Conservation (phyloP, 2,797 vertebrate genomes). For the Silurus aristotelis region DNA sequence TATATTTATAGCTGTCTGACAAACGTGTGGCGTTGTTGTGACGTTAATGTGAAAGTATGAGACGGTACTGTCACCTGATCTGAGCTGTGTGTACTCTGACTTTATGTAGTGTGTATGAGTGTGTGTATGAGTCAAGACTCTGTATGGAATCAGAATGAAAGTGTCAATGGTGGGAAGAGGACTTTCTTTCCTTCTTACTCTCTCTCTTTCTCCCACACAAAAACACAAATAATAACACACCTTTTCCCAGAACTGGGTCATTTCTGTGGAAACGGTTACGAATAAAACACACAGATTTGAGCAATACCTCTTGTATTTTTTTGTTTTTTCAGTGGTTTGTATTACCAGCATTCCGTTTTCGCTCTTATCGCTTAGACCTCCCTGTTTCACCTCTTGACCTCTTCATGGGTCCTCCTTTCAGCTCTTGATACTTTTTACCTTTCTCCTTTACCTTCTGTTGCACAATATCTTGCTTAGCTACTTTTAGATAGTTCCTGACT, state of each 20-base stretch:
- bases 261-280: neutral
- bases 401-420: neutral
- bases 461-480: neutral
- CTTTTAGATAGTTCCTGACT: too few relatives aligned
- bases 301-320: neutral
- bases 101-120: conserved; percentile 16
- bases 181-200: neutral
- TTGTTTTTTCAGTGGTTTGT: neutral
- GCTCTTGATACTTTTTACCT: neutral
- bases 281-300: neutral
- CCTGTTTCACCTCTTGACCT: neutral
- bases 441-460: neutral
- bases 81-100: conserved; percentile 43
- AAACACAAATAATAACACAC: conserved; percentile 16
- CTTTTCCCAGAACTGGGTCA: neutral
- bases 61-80: neutral
- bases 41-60: neutral
- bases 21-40: neutral
- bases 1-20: neutral
- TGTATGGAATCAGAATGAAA: conserved; percentile 19
- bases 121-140: conserved; percentile 55
- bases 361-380: neutral
- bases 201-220: neutral
- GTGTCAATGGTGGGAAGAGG: conserved; percentile 5
- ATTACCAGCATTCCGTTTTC: neutral